phyloP scores from a whole-genome alignment of 35 echinoderm and acorn worm species.

The Patiria miniata region DNA sequence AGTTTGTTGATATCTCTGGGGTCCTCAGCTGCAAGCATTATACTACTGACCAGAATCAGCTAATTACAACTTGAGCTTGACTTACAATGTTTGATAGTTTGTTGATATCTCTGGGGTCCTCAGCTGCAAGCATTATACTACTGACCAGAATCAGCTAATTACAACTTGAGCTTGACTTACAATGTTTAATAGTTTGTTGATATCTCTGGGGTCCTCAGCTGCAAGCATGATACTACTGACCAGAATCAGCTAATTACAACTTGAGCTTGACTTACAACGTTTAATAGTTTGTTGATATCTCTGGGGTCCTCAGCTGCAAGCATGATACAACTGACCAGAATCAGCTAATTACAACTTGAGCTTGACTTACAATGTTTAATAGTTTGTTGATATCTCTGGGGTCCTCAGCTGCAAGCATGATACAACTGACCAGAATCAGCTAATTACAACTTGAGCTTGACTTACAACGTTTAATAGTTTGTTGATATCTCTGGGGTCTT shows the following conservation, averaged over 20 bases:
- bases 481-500: constrained; percentile 71
- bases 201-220: constrained; percentile 82
- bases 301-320: constrained; percentile 94
- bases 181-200: constrained; percentile 50
- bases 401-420: constrained; percentile 97
- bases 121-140: too few species aligned
- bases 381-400: constrained; percentile 45
- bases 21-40: too few species aligned
- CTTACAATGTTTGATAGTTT: constrained; percentile 45
- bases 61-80: too few species aligned
- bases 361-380: constrained; percentile 45
- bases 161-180: background rate
- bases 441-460: too few species aligned
- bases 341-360: too few species aligned
- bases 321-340: constrained; percentile 94
- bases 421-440: constrained; percentile 90
- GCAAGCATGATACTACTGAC: constrained; percentile 96
- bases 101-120: too few species aligned
- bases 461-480: constrained; percentile 45
- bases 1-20: too few species aligned
- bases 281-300: constrained; percentile 42
- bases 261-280: constrained; percentile 6
- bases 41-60: too few species aligned
- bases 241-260: too few species aligned
- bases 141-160: too few species aligned